Base-by-base conservation (phyloP, 1,140 invertebrate species). In the Oscheius sp. region DNA sequence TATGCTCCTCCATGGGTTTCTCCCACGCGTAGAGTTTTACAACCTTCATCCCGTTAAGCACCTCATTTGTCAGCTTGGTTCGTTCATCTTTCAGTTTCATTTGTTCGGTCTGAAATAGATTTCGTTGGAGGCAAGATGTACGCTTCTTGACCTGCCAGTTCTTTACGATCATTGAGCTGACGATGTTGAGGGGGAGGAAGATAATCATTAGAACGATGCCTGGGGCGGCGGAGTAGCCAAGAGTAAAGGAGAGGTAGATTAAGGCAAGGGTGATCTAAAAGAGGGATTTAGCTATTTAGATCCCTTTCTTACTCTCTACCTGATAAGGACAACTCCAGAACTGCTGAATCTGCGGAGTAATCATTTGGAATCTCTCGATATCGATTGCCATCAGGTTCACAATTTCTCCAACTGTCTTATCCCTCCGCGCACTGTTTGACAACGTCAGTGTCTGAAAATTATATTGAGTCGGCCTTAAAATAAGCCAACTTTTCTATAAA, bases 1-100 rank as follows among this genome's bases (percentile, higher is more conserved):
- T 86, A 59, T 85, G 84, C 66, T 86, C 84, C 59, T 89, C 87
- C 83, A 94, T 93, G 46, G 90, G 88, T 78, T 90, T 89, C 83
- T 94, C 93, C 92, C 92, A 94, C 0, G 91, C 90, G 85, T 93
- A 93, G 89, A 94, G 91, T 87, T 95, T 94, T 66, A 95, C 90
- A 64, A 92, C 88, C 85, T 91, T 71, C 15, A 71, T 71, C 3
- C 69, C 86, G 59, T 87, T 87, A 3, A 90, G 77, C 31, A 89
- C 85, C 81, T 90, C 89, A 65, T 85, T 87, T 62, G 89, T 87
- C 4, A 88, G 81, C 42, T 85, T 85, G 0, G 89, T 85, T 74
- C 90, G 84, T 59, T 85, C 78, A 76, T 90, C 90, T 66, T 89
- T 88, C 15, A 88, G 79, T 29, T 78, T 82, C 69, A 90, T 85